phyloP scores from a whole-genome alignment of 64 coral and sea anemone species.

The Orbicella faveolata region DNA sequence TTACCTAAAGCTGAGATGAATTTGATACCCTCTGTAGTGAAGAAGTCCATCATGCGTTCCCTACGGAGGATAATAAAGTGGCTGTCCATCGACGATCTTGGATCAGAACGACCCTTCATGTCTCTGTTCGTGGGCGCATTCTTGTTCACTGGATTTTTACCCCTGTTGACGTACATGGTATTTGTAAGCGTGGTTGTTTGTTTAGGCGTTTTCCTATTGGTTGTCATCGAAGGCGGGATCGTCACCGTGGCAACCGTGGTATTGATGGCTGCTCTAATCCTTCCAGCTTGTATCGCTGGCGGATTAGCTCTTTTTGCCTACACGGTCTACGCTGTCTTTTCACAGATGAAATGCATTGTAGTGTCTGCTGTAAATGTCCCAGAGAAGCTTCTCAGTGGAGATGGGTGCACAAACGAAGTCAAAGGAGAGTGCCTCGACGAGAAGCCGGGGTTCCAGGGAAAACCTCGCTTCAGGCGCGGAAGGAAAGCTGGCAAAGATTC shows the following conservation, averaged over 20 bases:
- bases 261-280: background rate
- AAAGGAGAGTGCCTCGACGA: background rate
- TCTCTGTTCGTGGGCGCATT: background rate
- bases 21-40: background rate
- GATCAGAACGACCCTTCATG: background rate
- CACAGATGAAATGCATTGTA: background rate
- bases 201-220: slow-evolving; percentile 5
- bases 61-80: background rate
- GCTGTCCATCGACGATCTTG: background rate
- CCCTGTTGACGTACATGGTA: background rate
- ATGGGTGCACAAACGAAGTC: no score
- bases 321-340: background rate
- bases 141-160: slow-evolving; percentile 1
- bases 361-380: background rate
- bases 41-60: background rate
- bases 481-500: background rate
- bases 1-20: background rate
- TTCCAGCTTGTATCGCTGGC: slow-evolving; percentile 6
- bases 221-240: background rate
- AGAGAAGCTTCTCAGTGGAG: background rate
- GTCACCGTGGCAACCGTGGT: background rate
- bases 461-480: background rate
- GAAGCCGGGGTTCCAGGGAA: background rate
- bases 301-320: background rate
- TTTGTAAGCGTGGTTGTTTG: background rate